Base-by-base conservation (phyloP, 2,888 invertebrate genomes). In the Dicycla oo region DNA sequence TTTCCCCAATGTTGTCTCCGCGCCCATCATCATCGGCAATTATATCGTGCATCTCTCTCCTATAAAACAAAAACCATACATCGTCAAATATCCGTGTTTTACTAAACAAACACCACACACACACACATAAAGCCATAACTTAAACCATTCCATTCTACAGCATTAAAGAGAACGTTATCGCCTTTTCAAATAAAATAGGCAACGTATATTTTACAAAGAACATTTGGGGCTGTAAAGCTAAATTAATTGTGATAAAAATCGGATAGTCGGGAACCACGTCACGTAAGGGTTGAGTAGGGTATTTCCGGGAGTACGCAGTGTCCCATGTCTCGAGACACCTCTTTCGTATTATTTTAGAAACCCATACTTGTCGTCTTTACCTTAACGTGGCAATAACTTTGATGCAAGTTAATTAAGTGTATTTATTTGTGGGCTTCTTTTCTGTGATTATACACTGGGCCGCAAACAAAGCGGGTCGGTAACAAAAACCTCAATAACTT, bases 191-290 rank as follows among this genome's bases (percentile, higher is more conserved):
- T 64, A 81, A 76, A 64, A 81, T 64, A 54, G 20, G 15, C 54
- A 57, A 68, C 69, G 75, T 71, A 71, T 63, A 83, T 79, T 69
- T 66, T 49, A 45, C 69, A 62, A 66, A 63, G 73, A 73, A 68
- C 78, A 74, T 76, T 69, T 69, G 56, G 49, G 61, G 69, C 61
- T 71, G 56, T 77, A 76, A 81, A 83, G 77, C 78, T 80, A 79
- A 87, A 88, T 89, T 89, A 89, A 88, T 89, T 88, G 86, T 82
- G 85, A 87, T 85, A 88, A 87, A 87, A 87, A 88, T 85, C 86
- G 81, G 84, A 85, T 85, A 86, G 81, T 88, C 78, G 65, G 83
- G 75, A 88, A 81, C 77, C 88, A 69, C 67, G 86, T 88, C 89
- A 89, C 89, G 88, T 88, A 87, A 75, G 80, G 86, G 75, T 81